Conservation (phyloP, 2,797 vertebrate species). For the Dermochelys coriacea region DNA sequence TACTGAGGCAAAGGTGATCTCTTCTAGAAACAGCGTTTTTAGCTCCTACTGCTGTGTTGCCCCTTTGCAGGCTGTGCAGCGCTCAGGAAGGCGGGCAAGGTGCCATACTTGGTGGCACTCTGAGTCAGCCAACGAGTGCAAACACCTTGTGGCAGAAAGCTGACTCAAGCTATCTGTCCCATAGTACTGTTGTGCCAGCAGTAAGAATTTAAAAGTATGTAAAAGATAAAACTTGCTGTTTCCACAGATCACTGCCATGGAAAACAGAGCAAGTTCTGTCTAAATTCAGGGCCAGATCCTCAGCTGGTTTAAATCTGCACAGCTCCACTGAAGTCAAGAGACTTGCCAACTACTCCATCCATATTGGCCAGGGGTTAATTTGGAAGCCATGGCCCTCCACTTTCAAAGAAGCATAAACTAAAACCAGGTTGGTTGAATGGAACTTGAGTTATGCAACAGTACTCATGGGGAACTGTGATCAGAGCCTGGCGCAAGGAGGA, state of each 20-base stretch:
- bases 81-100: too few relatives aligned
- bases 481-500: background rate
- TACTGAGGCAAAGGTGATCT: background rate
- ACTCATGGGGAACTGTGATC: fast-evolving
- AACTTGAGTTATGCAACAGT: background rate
- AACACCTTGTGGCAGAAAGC: fast-evolving
- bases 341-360: fast-evolving
- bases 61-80: background rate
- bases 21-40: background rate
- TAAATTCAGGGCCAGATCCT: background rate
- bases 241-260: background rate
- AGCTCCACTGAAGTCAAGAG: background rate
- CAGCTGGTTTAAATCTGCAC: background rate
- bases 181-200: fast-evolving
- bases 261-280: background rate
- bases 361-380: fast-evolving
- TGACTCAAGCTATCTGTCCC: background rate
- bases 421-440: fast-evolving
- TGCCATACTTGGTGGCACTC: fast-evolving
- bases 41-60: background rate
- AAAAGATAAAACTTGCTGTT: background rate
- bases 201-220: background rate
- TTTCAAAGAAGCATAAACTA: background rate
- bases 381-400: fast-evolving
- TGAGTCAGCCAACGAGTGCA: background rate